Evolutionary conservation across 2,888 invertebrate species (phyloP), one percentile per base, ranked within the genome.

Genomic region (Melanostoma scalare): DNA sequence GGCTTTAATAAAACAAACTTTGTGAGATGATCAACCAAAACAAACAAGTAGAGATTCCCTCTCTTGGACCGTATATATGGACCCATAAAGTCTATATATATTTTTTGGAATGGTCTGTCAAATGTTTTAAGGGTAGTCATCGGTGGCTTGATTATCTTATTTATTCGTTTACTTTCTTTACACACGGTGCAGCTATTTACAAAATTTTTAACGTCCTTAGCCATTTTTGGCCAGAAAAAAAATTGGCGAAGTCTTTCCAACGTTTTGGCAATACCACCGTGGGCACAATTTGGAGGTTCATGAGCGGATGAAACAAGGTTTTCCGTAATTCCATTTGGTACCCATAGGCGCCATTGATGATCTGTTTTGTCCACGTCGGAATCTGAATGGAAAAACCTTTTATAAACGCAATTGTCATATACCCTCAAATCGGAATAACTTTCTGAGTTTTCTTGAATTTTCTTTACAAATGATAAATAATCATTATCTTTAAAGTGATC

Each of bases 171-270:
- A 6, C 46, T 67, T 33, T 40, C 38, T 10, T 68, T 81, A 55
- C 76, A 85, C 0, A 44, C 6, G 6, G 3, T 33, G 30, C 86
- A 85, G 2, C 56, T 6, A 0, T 33, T 4, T 6, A 86, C 42
- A 36, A 53, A 76, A 2, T 31, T 9, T 2, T 38, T 31, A 0
- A 86, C 74, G 0, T 81, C 79, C 5, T 20, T 10, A 0, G 40
- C 31, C 53, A 87, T 77, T 10, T 55, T 36, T 5, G 86, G 86
- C 86, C 87, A 87, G 40, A 72, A 86, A 53, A 86, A n/a, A 10
- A 63, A 44, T 48, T 61, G 40, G 9, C 53, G 33, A 6, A 80
- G 6, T 31, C 65, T 38, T n/a, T 69, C 30, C 1, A 65, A n/a
- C 6, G 75, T 20, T 20, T 20, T 20, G 20, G 20, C 20, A 20